Conservation (phyloP, 2,797 vertebrate genomes). For the Gadopsis marmoratus region DNA sequence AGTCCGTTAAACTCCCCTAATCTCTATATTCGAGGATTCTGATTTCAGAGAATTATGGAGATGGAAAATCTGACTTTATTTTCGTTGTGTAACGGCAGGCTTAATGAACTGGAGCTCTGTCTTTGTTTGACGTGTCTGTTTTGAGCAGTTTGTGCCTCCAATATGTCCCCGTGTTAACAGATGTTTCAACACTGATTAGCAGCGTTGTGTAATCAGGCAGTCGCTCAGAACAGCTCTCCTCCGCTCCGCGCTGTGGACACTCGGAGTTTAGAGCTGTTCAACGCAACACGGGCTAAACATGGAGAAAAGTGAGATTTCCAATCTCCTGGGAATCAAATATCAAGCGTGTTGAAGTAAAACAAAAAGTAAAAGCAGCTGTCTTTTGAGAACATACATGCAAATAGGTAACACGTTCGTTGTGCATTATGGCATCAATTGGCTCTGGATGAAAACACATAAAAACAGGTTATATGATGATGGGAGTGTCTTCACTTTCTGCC, state of each 20-base stretch:
- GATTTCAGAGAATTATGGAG: conserved; percentile 5
- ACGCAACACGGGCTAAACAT: background rate
- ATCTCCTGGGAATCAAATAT: background rate
- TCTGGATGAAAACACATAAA: background rate
- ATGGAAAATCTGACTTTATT: background rate
- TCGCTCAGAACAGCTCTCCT: conserved; percentile 47
- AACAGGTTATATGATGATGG: background rate
- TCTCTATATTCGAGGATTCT: background rate
- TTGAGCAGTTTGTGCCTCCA: conserved; percentile 26
- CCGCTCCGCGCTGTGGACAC: background rate
- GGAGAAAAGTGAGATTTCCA: background rate
- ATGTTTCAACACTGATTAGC: conserved; percentile 72
- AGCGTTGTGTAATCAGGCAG: conserved; percentile 58
- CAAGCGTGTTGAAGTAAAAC: background rate
- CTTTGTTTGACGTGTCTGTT: conserved; percentile 43
- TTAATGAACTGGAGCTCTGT: conserved; percentile 31
- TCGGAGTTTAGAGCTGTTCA: background rate
- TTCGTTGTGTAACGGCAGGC: background rate
- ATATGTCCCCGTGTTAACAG: conserved; percentile 49
- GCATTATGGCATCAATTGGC: background rate
- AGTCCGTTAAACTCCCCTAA: background rate
- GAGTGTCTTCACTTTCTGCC: too few relatives aligned
- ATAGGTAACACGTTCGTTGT: background rate
- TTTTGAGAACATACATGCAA: background rate
- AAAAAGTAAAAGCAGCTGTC: background rate